A percentile compares a stretch with the other conserved stretches of the same genome.
These are phyloP conservation scores for Junco hyemalis DNA, from an alignment of 2,113 vertebrate genomes.

Conservation along the genomic window DNA sequence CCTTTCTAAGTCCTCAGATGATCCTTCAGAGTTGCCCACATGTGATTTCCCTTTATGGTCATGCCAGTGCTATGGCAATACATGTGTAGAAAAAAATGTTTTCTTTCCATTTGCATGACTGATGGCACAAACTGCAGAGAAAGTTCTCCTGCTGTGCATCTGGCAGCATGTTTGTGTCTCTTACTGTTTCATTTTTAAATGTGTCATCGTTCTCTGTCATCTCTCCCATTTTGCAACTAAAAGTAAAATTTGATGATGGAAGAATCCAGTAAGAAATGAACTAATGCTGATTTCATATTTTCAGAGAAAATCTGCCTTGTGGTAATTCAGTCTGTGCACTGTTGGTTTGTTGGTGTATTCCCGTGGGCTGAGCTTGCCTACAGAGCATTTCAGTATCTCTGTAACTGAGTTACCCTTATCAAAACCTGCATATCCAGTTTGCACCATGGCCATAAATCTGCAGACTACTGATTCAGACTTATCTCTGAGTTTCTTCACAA, in stretches of 20 bases:
- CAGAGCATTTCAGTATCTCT: neutral
- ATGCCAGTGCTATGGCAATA: neutral
- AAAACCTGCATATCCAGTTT: neutral
- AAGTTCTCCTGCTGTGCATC: neutral
- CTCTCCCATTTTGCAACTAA: neutral
- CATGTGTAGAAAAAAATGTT: neutral
- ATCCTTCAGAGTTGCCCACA: neutral
- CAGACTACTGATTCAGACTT: neutral
- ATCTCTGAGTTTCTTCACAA: neutral
- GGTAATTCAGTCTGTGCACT: neutral
- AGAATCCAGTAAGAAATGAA: neutral
- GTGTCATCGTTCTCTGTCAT: neutral
- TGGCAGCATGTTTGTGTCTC: neutral
- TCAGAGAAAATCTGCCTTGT: neutral
- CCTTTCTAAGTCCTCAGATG: neutral
- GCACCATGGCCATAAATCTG: neutral
- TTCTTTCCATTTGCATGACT: neutral
- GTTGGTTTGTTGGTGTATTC: neutral
- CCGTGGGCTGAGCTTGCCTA: neutral
- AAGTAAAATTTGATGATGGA: neutral
- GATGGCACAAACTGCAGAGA: neutral
- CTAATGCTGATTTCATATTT: neutral
- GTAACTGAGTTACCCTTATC: slow-evolving; percentile 9
- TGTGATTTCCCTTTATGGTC: neutral
- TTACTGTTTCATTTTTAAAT: neutral